Conservation (phyloP, 2,797 vertebrate genomes). For the Sebastes kiyomatsui region DNA sequence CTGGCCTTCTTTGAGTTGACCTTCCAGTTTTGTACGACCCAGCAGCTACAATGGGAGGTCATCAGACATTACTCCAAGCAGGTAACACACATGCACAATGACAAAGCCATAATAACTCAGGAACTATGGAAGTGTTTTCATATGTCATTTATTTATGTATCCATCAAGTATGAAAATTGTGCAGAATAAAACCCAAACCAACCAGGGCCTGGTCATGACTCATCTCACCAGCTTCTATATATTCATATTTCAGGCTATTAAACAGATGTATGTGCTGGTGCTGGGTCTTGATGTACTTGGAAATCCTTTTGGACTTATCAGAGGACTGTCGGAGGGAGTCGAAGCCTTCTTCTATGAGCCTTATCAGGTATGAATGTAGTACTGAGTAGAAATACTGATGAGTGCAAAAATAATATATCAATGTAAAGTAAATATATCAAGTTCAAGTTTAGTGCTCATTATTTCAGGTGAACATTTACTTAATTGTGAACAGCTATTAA, state of each 20-base stretch:
- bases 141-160: background rate
- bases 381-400: rapidly evolving
- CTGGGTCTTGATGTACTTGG: conserved; percentile 97
- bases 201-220: background rate
- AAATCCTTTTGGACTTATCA: conserved; percentile 96
- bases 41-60: conserved; percentile 92
- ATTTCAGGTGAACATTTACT: background rate
- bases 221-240: background rate
- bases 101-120: background rate
- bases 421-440: too few species aligned
- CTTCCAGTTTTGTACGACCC: conserved; percentile 92
- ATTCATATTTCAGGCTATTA: conserved; percentile 88
- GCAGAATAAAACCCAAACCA: background rate
- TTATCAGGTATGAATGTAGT: conserved; percentile 87
- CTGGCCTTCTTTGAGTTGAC: conserved; percentile 93
- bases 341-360: conserved; percentile 99
- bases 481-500: background rate
- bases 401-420: background rate
- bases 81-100: conserved; percentile 72
- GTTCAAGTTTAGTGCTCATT: background rate
- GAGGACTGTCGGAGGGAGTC: conserved; percentile 96
- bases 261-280: conserved; percentile 97
- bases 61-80: conserved; percentile 96
- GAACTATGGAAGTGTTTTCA: background rate
- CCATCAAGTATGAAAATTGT: background rate